Evolutionary conservation across 2,888 invertebrate species (phyloP).

Genomic region (Amiota mariae): DNA sequence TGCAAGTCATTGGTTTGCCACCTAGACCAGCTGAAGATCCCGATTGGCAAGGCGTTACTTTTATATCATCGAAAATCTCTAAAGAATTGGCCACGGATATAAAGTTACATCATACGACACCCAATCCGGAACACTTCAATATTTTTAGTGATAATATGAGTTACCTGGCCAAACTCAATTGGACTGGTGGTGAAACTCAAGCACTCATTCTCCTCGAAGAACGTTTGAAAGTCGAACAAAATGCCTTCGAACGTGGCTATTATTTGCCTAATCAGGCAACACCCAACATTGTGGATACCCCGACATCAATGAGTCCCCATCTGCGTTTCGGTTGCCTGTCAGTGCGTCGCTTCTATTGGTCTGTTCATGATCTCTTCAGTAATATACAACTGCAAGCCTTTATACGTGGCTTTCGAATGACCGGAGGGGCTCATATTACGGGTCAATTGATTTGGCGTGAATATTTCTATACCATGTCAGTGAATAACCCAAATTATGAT

Average conservation of each 20-base stretch:
- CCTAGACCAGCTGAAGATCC: conserved; percentile 76
- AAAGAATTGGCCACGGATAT: conserved; percentile 74
- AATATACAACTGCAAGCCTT: conserved; percentile 74
- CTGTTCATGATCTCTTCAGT: conserved; percentile 78
- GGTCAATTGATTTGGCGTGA: conserved; percentile 85
- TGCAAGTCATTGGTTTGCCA: conserved; percentile 78
- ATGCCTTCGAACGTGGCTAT: conserved; percentile 76
- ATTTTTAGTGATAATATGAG: conserved; percentile 74
- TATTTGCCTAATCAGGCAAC: conserved; percentile 81
- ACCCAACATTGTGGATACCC: conserved; percentile 80
- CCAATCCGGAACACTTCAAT: conserved; percentile 77
- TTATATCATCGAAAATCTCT: conserved; percentile 72
- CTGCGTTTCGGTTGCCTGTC: conserved; percentile 83
- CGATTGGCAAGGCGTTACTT: conserved; percentile 74
- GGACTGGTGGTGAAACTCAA: conserved; percentile 80
- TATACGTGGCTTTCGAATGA: conserved; percentile 55
- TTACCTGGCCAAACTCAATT: conserved; percentile 73
- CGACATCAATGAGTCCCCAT: conserved; percentile 82
- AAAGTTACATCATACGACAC: conserved; percentile 75
- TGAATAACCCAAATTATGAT: conserved; percentile 81
- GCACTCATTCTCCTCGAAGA: conserved; percentile 77
- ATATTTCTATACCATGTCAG: conserved; percentile 86
- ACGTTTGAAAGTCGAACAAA: conserved; percentile 76
- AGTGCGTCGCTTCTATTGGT: conserved; percentile 82
- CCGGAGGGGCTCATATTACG: conserved; percentile 71